Conservation (phyloP, 2,113 vertebrate genomes). For the Gnathonemus longibarbis region DNA sequence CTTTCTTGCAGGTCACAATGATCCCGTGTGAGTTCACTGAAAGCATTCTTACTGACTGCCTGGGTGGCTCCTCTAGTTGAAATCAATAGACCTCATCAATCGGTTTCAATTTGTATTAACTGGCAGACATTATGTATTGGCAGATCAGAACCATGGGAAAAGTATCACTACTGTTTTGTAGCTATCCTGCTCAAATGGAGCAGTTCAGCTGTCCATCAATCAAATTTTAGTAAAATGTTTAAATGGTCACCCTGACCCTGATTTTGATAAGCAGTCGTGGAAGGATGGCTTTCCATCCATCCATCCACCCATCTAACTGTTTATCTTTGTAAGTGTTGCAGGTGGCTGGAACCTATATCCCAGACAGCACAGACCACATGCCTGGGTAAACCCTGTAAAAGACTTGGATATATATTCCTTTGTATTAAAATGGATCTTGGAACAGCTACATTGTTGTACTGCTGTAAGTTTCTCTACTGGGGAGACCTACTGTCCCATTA, state of each 20-base stretch:
- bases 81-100: not conserved
- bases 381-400: not conserved
- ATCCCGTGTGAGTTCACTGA: not conserved
- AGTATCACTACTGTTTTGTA: not conserved
- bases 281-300: not conserved
- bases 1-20: not conserved
- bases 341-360: not conserved
- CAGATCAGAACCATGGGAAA: not conserved
- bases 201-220: not conserved
- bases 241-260: not conserved
- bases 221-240: not conserved
- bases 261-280: not conserved
- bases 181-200: not conserved
- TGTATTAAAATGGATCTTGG: not conserved
- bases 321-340: not conserved
- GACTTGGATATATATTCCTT: not conserved
- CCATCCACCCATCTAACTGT: not conserved
- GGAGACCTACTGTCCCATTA: not conserved
- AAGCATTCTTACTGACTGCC: not conserved
- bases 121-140: not conserved
- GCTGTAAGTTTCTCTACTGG: not conserved
- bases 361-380: not conserved
- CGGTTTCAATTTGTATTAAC: not conserved
- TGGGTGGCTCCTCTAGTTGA: not conserved
- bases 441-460: not conserved